phyloP scores from a whole-genome alignment of 2,797 vertebrate genomes.

The Threskiornis aethiopicus region DNA sequence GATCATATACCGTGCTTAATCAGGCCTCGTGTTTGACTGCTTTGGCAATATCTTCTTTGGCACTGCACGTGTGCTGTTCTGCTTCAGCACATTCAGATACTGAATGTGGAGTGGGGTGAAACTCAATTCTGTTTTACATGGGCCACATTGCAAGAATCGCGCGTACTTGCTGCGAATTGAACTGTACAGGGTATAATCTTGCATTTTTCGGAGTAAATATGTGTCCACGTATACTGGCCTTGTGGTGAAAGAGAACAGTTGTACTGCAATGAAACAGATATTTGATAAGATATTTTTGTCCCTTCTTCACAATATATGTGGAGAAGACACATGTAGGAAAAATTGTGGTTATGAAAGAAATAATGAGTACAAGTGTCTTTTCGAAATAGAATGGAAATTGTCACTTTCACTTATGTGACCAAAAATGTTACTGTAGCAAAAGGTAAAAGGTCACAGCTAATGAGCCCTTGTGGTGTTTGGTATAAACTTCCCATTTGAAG shows the following conservation, averaged over 20 bases:
- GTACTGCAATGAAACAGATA: neutral
- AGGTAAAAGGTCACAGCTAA: neutral
- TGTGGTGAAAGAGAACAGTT: neutral
- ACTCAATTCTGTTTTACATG: neutral
- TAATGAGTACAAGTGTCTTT: neutral
- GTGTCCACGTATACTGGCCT: fast-evolving
- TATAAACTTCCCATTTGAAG: neutral
- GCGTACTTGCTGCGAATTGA: fast-evolving
- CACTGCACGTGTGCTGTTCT: neutral
- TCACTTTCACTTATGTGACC: neutral
- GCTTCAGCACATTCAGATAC: neutral
- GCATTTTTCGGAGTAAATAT: neutral
- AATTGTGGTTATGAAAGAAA: neutral
- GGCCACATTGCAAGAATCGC: neutral
- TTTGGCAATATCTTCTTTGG: neutral
- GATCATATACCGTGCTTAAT: neutral
- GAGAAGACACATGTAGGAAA: neutral
- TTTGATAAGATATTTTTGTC: neutral
- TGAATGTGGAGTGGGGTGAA: neutral
- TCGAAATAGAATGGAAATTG: neutral
- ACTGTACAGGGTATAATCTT: neutral
- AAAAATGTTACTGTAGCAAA: neutral
- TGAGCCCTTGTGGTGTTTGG: neutral
- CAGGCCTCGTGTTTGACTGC: neutral
- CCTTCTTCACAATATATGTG: neutral